Base-by-base conservation (phyloP, 2,888 invertebrate genomes). In the Leucozona laternaria region DNA sequence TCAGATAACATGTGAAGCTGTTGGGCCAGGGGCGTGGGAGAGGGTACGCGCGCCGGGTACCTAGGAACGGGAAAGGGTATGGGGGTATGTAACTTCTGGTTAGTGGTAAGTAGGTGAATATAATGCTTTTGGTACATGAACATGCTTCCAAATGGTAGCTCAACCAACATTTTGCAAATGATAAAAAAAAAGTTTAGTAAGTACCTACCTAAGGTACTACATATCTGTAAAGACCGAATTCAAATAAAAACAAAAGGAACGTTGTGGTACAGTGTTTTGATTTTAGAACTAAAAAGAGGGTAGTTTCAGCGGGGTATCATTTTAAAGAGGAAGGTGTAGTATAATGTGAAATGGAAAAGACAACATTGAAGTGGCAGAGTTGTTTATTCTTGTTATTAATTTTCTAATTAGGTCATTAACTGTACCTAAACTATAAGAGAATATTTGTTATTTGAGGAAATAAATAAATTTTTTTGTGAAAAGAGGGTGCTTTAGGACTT, bases 71-170 rank as follows among this genome's bases (percentile, higher is more conserved):
- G 1, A 13, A 37, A 22, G 37, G n/a, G 37, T 34, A 22, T 45
- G 45, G 22, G 66, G 15, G 68, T 37, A 53, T 53, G 53, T 68
- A 25, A 68, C 25, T 68, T 68, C 20, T 50, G 68, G 34, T 64
- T 34, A 62, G 48, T 66, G 71, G 76, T 75, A 79, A 84, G 79
- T 79, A 79, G 79, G 79, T 79, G 79, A 79, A 84, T 66, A 71
- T 71, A 70, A 68, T 71, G 66, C 50, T 50, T 45, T 64, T 50
- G 31, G 28, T 58, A 84, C 68, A 70, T 58, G 57, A 22, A 84
- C 68, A 70, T 53, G 43, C 25, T 43, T 58, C 71, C 64, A 75
- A 76, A 79, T 75, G 71, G 71, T 50, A 79, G 45, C 55, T 73
- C 34, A 76, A 79, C 64, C 40, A 70, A 70, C 64, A 48, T 50